phyloP scores from a whole-genome alignment of 2,113 vertebrate species.

The Thryonomys swinderianus region DNA sequence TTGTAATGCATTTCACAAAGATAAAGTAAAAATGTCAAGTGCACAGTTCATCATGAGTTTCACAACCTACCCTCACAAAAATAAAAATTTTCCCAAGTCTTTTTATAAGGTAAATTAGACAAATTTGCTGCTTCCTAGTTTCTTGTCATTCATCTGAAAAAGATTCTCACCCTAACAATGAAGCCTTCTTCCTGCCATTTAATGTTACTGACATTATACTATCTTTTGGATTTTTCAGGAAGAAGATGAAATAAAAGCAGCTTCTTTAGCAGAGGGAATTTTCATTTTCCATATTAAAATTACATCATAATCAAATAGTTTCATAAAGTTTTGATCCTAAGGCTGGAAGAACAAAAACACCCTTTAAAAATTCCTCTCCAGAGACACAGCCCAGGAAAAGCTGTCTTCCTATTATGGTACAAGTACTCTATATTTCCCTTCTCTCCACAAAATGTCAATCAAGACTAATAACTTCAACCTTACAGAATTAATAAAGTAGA shows the following conservation, averaged over 20 bases:
- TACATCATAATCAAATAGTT: conserved; percentile 68
- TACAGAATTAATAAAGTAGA: neutral
- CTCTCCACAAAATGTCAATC: conserved; percentile 50
- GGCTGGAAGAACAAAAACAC: conserved; percentile 68
- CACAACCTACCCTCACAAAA: conserved; percentile 45
- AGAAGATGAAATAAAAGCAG: conserved; percentile 39
- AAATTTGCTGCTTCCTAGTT: conserved; percentile 37
- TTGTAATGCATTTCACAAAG: conserved; percentile 40
- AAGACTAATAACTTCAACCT: conserved; percentile 21
- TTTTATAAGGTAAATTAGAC: conserved; percentile 56
- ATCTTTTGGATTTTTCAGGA: conserved; percentile 57
- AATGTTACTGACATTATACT: conserved; percentile 29
- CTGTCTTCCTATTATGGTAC: neutral
- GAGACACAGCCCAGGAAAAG: conserved; percentile 42
- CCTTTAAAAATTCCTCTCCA: conserved; percentile 65
- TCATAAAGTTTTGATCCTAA: conserved; percentile 75
- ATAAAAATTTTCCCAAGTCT: conserved; percentile 31
- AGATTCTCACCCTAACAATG: conserved; percentile 32
- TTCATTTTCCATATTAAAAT: conserved; percentile 68
- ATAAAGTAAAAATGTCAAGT: conserved; percentile 57
- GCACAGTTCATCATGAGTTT: neutral
- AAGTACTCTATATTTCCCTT: neutral
- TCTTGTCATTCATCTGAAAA: conserved; percentile 59
- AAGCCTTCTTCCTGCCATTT: conserved; percentile 54
- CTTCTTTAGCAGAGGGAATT: conserved; percentile 51